phyloP scores from a whole-genome alignment of 2,797 vertebrate genomes.

The Halcyon smyrnensis region DNA sequence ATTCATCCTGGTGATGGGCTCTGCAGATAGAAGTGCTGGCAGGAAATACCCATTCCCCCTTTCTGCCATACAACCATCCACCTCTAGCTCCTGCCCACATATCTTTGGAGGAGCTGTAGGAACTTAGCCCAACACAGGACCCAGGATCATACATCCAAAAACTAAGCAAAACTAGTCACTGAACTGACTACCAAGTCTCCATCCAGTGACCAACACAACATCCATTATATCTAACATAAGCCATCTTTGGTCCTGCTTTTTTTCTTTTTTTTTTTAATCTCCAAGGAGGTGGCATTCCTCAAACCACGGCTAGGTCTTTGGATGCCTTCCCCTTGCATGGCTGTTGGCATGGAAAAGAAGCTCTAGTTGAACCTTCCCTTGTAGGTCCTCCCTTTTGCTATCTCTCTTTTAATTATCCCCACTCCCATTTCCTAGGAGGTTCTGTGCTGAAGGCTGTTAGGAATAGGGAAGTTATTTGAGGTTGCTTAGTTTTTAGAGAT shows the following conservation, averaged over 20 bases:
- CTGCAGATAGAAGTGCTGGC: background rate
- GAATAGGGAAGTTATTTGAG: background rate
- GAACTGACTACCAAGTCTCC: background rate
- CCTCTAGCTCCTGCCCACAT: background rate
- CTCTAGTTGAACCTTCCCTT: background rate
- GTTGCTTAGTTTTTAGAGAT: background rate
- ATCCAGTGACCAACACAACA: background rate
- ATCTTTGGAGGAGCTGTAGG: background rate
- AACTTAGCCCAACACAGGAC: background rate
- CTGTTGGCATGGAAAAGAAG: background rate
- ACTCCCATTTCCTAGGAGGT: background rate
- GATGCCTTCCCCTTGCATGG: background rate
- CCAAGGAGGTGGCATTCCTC: background rate
- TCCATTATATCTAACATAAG: background rate
- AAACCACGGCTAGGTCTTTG: background rate
- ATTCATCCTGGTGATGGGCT: background rate
- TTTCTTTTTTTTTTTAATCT: background rate
- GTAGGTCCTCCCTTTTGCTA: background rate
- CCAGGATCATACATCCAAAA: background rate
- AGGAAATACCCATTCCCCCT: background rate
- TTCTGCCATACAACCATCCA: background rate
- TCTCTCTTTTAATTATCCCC: background rate
- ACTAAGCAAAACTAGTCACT: background rate
- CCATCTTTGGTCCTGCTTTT: accelerated
- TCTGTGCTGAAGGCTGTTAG: background rate